Evolutionary conservation across 2,888 invertebrate species (phyloP).

Genomic region (Cantharis flavilabris): DNA sequence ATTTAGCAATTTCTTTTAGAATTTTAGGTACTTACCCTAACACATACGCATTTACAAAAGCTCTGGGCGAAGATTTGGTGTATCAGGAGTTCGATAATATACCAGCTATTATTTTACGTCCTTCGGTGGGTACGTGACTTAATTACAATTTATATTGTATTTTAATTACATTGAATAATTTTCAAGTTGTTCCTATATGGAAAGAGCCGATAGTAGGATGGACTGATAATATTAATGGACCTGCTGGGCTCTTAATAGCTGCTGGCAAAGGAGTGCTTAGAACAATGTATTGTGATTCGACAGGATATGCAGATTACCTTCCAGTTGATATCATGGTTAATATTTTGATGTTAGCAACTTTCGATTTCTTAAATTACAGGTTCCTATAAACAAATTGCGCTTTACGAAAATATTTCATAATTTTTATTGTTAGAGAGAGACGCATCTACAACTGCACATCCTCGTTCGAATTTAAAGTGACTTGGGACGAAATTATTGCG

Average conservation of each 20-base stretch:
- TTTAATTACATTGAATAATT: neutral
- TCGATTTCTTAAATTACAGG: constrained; percentile 64
- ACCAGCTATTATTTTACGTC: constrained; percentile 81
- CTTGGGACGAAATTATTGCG: constrained; percentile 88
- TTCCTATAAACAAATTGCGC: constrained; percentile 41
- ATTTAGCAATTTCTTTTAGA: constrained; percentile 52
- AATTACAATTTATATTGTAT: neutral
- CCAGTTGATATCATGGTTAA: constrained; percentile 85
- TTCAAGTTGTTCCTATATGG: constrained; percentile 81
- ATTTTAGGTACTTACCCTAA: constrained; percentile 81
- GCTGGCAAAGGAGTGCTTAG: constrained; percentile 88
- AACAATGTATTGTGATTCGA: constrained; percentile 83
- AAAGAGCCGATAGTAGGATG: constrained; percentile 84
- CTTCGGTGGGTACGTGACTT: constrained; percentile 72
- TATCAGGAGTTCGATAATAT: constrained; percentile 76
- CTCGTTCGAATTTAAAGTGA: constrained; percentile 78
- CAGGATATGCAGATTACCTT: constrained; percentile 77
- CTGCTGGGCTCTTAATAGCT: constrained; percentile 79
- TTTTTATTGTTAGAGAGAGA: constrained; percentile 53
- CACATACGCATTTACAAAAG: constrained; percentile 93
- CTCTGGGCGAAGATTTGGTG: constrained; percentile 83
- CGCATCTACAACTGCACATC: constrained; percentile 77
- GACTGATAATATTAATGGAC: constrained; percentile 95
- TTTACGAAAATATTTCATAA: neutral
- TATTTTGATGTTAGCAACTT: constrained; percentile 52